These are phyloP conservation scores for Amiota minor DNA, from an alignment of 2,888 invertebrate species.

Conservation along the genomic window DNA sequence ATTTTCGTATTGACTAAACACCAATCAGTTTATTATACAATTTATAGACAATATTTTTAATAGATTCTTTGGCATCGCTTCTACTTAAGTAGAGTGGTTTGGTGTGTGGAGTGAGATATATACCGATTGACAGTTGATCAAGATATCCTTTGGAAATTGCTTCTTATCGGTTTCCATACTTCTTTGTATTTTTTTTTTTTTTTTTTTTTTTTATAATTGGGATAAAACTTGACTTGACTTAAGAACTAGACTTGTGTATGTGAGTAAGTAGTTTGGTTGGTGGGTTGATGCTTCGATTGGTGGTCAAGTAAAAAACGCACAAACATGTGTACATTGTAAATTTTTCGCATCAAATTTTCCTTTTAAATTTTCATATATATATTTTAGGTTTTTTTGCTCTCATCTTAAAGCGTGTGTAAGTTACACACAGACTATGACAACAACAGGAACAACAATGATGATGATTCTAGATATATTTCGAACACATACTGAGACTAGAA, in stretches of 20 bases:
- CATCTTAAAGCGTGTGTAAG: too few relatives aligned
- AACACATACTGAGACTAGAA: not conserved
- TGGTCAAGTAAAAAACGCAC: too few relatives aligned
- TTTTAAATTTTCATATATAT: not conserved
- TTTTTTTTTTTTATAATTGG: not conserved
- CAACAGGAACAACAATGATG: too few relatives aligned
- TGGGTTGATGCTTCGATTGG: too few relatives aligned
- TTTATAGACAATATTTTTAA: too few relatives aligned
- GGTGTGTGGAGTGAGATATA: slow-evolving; percentile 11
- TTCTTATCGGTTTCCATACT: not conserved
- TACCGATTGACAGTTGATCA: slow-evolving; percentile 7
- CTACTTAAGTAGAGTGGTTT: slow-evolving; percentile 38
- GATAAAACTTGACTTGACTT: not conserved
- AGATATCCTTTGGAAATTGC: not conserved
- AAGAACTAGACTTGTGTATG: not conserved
- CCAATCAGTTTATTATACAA: too few relatives aligned
- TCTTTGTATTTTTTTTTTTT: too few relatives aligned
- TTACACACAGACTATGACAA: too few relatives aligned
- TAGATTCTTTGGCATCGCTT: too few relatives aligned
- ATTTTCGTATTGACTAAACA: too few relatives aligned
- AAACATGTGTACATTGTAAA: too few relatives aligned
- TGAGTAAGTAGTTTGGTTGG: not conserved
- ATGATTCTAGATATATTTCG: not conserved
- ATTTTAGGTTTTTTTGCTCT: too few relatives aligned
- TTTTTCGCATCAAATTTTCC: not conserved